Conservation (phyloP, 2,888 invertebrate species). For the Salpingus planirostris region DNA sequence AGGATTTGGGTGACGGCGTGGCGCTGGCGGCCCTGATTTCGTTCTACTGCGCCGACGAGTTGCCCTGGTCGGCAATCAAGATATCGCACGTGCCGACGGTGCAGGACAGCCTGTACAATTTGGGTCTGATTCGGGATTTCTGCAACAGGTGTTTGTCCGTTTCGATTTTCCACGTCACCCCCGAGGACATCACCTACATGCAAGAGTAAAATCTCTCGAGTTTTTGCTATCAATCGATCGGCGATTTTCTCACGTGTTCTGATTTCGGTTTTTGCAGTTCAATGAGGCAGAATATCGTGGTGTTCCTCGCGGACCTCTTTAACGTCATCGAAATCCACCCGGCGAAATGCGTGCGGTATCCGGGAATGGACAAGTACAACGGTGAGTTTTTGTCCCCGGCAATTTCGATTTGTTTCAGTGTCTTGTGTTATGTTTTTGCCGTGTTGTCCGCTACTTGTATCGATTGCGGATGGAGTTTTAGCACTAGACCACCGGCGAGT, state of each 20-base stretch:
- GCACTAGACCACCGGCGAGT: no score
- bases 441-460: no score
- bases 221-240: background rate
- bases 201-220: no score
- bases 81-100: conserved; percentile 62
- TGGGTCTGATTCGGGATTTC: conserved; percentile 80
- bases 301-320: conserved; percentile 89
- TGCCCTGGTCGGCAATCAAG: conserved; percentile 61
- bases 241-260: background rate
- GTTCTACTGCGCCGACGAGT: conserved; percentile 79
- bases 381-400: conserved; percentile 36
- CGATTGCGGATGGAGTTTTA: no score
- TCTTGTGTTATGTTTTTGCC: no score
- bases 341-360: conserved; percentile 76
- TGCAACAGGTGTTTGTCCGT: conserved; percentile 77
- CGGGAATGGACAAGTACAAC: conserved; percentile 54
- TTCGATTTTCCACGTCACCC: conserved; percentile 85
- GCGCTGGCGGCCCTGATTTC: conserved; percentile 79
- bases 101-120: conserved; percentile 86
- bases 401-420: conserved; percentile 2
- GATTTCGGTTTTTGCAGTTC: conserved; percentile 52
- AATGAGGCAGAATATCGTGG: conserved; percentile 84
- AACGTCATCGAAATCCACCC: conserved; percentile 90
- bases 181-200: conserved; percentile 93
- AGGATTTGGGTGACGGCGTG: conserved; percentile 86